Evolutionary conservation across 2,888 invertebrate species (phyloP).

Genomic region (Notodonta ziczac): DNA sequence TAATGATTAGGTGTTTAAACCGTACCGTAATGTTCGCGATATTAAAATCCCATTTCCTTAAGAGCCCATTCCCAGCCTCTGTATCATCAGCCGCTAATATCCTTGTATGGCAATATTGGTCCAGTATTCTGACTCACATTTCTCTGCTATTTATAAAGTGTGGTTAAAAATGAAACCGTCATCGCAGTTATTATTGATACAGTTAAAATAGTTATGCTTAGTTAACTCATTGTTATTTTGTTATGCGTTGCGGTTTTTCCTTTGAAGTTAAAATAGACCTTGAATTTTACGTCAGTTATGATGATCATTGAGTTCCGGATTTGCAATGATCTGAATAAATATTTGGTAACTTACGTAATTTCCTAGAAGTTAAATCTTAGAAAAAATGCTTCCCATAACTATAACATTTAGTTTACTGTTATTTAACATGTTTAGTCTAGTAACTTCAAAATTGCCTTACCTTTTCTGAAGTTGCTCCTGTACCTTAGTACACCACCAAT

Average conservation of each 20-base stretch:
- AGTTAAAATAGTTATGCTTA: constrained; percentile 7
- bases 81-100: constrained; percentile 43
- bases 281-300: neutral
- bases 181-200: constrained; percentile 6
- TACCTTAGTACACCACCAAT: too few relatives aligned
- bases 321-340: neutral
- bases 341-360: too few relatives aligned
- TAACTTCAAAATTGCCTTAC: too few relatives aligned
- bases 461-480: too few relatives aligned
- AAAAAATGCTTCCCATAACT: too few relatives aligned
- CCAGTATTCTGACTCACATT: constrained; percentile 25
- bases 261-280: neutral
- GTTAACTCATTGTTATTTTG: neutral
- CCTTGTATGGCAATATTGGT: constrained; percentile 46
- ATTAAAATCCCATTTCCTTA: constrained; percentile 54
- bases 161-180: constrained; percentile 19
- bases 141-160: constrained; percentile 30
- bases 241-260: constrained; percentile 4
- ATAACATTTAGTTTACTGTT: too few relatives aligned
- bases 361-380: too few relatives aligned
- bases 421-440: too few relatives aligned
- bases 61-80: constrained; percentile 42
- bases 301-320: neutral
- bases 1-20: constrained; percentile 35
- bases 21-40: constrained; percentile 31